phyloP scores from a whole-genome alignment of 2,113 vertebrate species.

The Terrapene triunguis region DNA sequence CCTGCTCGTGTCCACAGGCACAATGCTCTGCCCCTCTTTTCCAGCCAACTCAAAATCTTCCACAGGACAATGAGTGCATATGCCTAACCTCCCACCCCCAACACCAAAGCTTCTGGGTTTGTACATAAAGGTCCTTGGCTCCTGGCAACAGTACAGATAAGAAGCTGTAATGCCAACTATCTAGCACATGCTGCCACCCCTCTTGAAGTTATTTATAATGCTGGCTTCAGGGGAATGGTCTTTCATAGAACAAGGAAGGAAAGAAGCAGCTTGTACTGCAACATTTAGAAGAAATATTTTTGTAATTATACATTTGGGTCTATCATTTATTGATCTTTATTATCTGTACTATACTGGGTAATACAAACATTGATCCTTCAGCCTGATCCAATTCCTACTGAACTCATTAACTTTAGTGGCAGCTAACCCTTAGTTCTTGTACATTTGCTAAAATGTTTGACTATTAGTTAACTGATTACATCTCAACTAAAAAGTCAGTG shows the following conservation, averaged over 20 bases:
- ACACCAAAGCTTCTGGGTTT: accelerated
- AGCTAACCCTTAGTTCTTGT: not conserved
- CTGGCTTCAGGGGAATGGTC: not conserved
- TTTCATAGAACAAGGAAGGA: not conserved
- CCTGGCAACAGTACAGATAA: not conserved
- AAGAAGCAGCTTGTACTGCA: not conserved
- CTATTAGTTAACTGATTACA: not conserved
- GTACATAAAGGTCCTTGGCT: not conserved
- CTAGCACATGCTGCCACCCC: not conserved
- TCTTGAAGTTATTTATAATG: not conserved
- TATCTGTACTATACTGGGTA: not conserved
- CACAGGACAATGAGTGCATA: not conserved
- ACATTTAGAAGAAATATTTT: not conserved
- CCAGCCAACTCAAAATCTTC: not conserved
- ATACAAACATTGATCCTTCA: not conserved
- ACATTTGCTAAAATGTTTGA: not conserved
- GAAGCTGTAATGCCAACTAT: not conserved
- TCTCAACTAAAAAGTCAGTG: not conserved
- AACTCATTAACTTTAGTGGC: not conserved
- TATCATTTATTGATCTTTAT: not conserved
- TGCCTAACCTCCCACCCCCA: too few species aligned
- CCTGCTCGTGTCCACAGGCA: not conserved
- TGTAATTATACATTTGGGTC: not conserved
- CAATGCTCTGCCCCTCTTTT: not conserved
- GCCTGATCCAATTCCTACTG: not conserved